phyloP scores from a whole-genome alignment of 2,797 vertebrate species.

The Muscicapa comitata region DNA sequence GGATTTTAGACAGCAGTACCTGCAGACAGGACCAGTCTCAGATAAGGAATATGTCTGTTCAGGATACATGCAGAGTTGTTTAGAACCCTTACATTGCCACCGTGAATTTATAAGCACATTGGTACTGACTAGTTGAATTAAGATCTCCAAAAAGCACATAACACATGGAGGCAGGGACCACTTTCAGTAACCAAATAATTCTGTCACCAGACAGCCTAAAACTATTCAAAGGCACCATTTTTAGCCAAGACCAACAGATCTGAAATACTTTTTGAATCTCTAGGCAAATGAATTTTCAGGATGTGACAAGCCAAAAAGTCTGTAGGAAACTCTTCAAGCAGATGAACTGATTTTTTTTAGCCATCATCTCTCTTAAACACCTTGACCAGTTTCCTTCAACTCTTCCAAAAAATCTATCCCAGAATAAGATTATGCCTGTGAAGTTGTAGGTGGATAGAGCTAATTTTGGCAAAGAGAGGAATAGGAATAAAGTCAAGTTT shows the following conservation, averaged over 20 bases:
- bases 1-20: background rate
- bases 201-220: slow-evolving; percentile 56
- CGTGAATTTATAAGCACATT: background rate
- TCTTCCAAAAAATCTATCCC: slow-evolving; percentile 43
- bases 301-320: slow-evolving; percentile 35
- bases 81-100: background rate
- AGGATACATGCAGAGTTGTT: background rate
- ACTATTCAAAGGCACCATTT: slow-evolving; percentile 33
- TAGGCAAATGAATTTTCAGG: slow-evolving; percentile 40
- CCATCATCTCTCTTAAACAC: slow-evolving; percentile 47
- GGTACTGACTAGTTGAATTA: background rate
- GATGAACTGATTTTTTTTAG: slow-evolving; percentile 50
- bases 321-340: slow-evolving; percentile 35
- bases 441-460: slow-evolving; percentile 6
- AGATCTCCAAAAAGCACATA: background rate
- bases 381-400: slow-evolving; percentile 56
- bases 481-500: background rate
- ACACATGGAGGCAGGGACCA: background rate
- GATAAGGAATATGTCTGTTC: background rate
- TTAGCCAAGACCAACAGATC: slow-evolving; percentile 56
- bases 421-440: slow-evolving; percentile 39
- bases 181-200: slow-evolving; percentile 51
- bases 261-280: slow-evolving; percentile 7
- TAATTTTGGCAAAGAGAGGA: slow-evolving; percentile 39
- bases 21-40: background rate